Evolutionary conservation across 1,140 invertebrate genomes (phyloP).

Genomic region (Drosophila kanapiae): DNA sequence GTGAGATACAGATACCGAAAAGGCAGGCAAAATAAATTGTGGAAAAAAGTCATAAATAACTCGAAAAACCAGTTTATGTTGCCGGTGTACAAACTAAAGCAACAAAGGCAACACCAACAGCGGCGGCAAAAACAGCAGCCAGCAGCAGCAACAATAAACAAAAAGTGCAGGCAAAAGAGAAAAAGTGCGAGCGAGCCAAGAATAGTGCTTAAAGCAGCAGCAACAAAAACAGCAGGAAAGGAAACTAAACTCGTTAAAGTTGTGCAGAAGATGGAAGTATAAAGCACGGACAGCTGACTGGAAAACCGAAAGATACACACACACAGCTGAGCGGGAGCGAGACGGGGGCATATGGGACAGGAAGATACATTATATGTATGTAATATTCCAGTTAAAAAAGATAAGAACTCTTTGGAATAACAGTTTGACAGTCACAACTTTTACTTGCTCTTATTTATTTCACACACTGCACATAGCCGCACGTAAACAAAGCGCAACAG

Average conservation of each 20-base stretch:
- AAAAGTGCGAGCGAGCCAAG: constrained; percentile 60
- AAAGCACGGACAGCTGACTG: constrained; percentile 78
- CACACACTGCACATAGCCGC: constrained; percentile 15
- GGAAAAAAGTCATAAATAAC: constrained; percentile 82
- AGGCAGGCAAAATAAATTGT: constrained; percentile 75
- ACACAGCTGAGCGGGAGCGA: constrained; percentile 49
- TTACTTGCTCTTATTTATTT: constrained; percentile 19
- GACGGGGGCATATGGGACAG: constrained; percentile 2
- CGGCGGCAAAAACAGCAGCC: constrained; percentile 40
- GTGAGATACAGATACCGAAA: constrained; percentile 63
- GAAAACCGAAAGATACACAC: constrained; percentile 68
- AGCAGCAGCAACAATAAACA: constrained; percentile 59
- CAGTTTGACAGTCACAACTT: constrained; percentile 47
- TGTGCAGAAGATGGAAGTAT: constrained; percentile 65
- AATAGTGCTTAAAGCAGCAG: constrained; percentile 66
- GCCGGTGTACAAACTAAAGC: constrained; percentile 74
- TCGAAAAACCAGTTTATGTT: constrained; percentile 82
- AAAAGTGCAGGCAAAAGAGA: constrained; percentile 72
- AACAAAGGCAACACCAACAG: constrained; percentile 36
- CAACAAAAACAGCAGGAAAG: constrained; percentile 30
- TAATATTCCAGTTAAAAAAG: constrained; percentile 35
- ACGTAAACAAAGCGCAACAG: constrained; percentile 27
- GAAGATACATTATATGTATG: constrained; percentile 17
- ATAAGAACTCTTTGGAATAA: constrained; percentile 41
- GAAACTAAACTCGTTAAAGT: constrained; percentile 73